Evolutionary conservation across 2,113 vertebrate species (phyloP).

Genomic region (Meleagris gallopavo): DNA sequence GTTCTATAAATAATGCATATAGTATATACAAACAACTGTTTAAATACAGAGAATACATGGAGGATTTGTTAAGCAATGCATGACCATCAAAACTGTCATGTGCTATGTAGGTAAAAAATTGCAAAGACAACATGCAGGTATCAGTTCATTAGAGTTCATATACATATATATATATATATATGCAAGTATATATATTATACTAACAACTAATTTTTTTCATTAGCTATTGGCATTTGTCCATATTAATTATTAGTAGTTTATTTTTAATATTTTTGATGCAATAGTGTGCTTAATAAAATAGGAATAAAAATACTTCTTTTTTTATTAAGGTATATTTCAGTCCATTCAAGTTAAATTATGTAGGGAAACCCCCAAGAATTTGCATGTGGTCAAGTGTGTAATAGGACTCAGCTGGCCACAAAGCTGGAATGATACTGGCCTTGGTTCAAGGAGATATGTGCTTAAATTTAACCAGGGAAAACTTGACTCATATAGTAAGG

Average conservation of each 20-base stretch:
- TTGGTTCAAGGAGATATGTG: conserved; percentile 71
- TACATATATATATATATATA: too few relatives aligned
- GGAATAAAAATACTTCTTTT: conserved; percentile 51
- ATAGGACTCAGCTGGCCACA: conserved; percentile 77
- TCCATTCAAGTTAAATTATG: conserved; percentile 65
- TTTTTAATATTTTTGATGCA: conserved; percentile 25
- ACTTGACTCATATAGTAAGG: conserved; percentile 77
- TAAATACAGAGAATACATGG: not conserved
- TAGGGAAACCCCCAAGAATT: conserved; percentile 75
- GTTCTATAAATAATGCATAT: not conserved
- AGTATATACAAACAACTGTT: not conserved
- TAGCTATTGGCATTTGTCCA: not conserved
- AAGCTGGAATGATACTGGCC: conserved; percentile 65
- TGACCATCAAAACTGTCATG: not conserved
- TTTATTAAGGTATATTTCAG: conserved; percentile 69
- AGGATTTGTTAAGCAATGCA: not conserved
- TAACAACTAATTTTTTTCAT: conserved; percentile 29
- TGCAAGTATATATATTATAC: not conserved
- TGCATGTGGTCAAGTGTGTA: conserved; percentile 78
- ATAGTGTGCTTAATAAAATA: conserved; percentile 37
- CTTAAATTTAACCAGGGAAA: conserved; percentile 79
- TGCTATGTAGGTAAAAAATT: not conserved
- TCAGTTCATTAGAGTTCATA: not conserved
- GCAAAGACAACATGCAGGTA: not conserved
- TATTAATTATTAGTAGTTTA: conserved; percentile 1